A percentile compares a stretch with the other conserved stretches of the same genome.
Conservation (phyloP, 1,140 invertebrate species). For the Drosophila littoralis region DNA sequence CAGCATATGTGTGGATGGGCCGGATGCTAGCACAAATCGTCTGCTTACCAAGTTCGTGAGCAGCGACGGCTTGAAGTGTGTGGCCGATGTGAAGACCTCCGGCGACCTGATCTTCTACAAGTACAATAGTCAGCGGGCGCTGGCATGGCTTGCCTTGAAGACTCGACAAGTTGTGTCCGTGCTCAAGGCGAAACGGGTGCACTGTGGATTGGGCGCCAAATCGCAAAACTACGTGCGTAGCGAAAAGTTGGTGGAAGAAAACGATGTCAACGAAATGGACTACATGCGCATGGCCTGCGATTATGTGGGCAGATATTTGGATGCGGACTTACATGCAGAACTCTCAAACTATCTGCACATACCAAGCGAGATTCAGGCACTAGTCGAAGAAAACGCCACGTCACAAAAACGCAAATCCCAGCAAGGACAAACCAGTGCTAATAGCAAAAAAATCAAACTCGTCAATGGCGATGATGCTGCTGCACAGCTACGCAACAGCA, state of each 20-base stretch:
- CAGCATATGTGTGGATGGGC: slow-evolving; percentile 86
- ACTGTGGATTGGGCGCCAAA: slow-evolving; percentile 87
- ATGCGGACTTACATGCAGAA: slow-evolving; percentile 63
- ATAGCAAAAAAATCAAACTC: slow-evolving; percentile 73
- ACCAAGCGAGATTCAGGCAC: slow-evolving; percentile 70
- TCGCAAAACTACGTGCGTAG: slow-evolving; percentile 90
- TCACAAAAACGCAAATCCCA: slow-evolving; percentile 75
- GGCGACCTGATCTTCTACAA: slow-evolving; percentile 90
- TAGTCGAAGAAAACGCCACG: slow-evolving; percentile 59
- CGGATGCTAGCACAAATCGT: slow-evolving; percentile 44
- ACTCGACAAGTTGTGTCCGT: slow-evolving; percentile 87
- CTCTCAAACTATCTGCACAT: slow-evolving; percentile 61
- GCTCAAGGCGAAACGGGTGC: slow-evolving; percentile 88
- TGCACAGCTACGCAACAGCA: slow-evolving; percentile 52
- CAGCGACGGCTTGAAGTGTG: slow-evolving; percentile 41
- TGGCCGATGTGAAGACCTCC: slow-evolving; percentile 81
- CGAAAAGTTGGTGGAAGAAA: slow-evolving; percentile 85
- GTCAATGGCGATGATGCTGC: slow-evolving; percentile 34
- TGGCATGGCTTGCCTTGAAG: slow-evolving; percentile 90
- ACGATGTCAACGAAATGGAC: slow-evolving; percentile 69
- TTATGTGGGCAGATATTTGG: slow-evolving; percentile 71
- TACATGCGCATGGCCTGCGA: slow-evolving; percentile 75
- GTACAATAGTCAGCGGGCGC: slow-evolving; percentile 90
- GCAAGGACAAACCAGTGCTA: slow-evolving; percentile 36
- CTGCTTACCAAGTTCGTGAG: slow-evolving; percentile 58